phyloP scores from a whole-genome alignment of 2,888 invertebrate genomes.

The Aelia acuminata region DNA sequence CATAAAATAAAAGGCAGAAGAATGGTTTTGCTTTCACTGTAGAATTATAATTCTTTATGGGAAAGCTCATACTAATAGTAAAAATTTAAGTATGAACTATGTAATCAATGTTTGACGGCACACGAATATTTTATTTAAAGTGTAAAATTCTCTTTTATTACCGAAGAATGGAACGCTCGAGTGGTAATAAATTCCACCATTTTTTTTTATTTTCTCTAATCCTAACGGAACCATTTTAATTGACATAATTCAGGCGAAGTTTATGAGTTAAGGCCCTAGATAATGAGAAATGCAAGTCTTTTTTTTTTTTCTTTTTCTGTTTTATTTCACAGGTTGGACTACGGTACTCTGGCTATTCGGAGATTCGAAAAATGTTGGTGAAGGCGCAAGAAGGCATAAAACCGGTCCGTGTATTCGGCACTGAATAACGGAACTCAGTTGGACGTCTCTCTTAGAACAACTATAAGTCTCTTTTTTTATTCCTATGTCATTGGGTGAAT shows the following conservation, averaged over 20 bases:
- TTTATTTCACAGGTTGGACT: not conserved
- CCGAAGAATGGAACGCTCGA: not conserved
- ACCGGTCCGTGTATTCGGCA: constrained; percentile 15
- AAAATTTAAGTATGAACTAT: not conserved
- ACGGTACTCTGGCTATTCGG: not conserved
- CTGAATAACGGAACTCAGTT: not conserved
- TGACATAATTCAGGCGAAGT: not conserved
- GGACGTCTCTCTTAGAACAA: not conserved
- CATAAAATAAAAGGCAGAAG: too few relatives aligned
- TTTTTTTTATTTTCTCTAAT: not conserved
- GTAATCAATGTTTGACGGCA: not conserved
- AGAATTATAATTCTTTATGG: too few relatives aligned
- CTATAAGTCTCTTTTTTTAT: not conserved
- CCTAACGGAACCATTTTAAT: constrained; percentile 3
- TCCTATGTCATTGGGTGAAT: not conserved
- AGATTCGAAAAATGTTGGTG: not conserved
- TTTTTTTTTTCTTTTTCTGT: not conserved
- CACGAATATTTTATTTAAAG: not conserved
- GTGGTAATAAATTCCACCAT: not conserved
- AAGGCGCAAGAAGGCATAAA: not conserved
- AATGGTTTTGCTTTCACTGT: too few relatives aligned
- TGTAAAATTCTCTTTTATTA: not conserved
- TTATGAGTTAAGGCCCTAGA: not conserved
- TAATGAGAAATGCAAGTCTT: not conserved
- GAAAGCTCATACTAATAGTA: too few relatives aligned